Base-by-base conservation (phyloP, 2,113 vertebrate species). In the Poeciliopsis prolifica region DNA sequence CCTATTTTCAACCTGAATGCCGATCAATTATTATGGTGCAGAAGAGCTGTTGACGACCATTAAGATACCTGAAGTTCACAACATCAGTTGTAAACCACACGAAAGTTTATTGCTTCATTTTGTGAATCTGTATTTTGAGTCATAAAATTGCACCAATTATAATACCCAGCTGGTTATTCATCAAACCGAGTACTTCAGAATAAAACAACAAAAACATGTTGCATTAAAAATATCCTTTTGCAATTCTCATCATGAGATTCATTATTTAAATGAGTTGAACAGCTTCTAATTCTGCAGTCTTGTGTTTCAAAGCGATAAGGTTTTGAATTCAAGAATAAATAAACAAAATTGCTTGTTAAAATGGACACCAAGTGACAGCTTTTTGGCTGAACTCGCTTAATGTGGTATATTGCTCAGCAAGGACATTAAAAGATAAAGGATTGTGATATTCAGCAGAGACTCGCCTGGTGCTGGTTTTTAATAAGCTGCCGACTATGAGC, bases 401-500 rank as follows among this genome's bases (percentile, higher is more conserved):
- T 75, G 73, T 78, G 74, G 73, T 65, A 68, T 65, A 80, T 77
- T 74, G 65, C 82, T 83, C 75, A 75, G 73, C 35, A 61, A 72
- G 74, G 77, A 81, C 58, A 82, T 62, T 77, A 68, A 78, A 85
- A 88, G 75, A 87, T 84, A 86, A 87, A 81, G 71, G 76, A 67
- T 77, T 86, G 74, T 80, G 65, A 88, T 87, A 80, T 88, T 88
- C 84, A 88, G 78, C 78, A 33, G 64, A 78, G 78, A 77, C 73
- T 80, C 70, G 44, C 66, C 74, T 70, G 74, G 84, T 42, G 51
- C 65, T 75, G 75, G 65, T 86, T 91, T 90, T 89, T 89, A 89
- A 90, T 88, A 88, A 89, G 73, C 75, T 26, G 58, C 83, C 75
- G 79, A 80, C 79, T 83, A 74, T 81, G 83, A 86, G 84, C 85